Conservation (phyloP, 2,888 invertebrate species). For the Falcaria lacertinaria region DNA sequence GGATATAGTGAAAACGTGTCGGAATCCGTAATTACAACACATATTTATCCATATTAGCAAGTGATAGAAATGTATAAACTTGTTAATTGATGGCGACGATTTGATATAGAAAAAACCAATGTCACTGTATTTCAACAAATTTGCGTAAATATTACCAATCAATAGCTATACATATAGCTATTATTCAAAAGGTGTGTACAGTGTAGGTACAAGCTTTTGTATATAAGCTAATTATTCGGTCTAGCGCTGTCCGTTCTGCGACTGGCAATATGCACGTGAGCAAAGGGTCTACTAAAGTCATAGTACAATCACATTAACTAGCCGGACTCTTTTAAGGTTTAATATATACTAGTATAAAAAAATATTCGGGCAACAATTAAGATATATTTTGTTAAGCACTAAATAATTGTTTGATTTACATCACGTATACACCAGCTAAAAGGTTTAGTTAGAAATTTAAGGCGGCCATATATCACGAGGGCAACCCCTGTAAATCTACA, state of each 20-base stretch:
- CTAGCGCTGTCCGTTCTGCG: no score
- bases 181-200: no score
- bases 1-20: conserved; percentile 1
- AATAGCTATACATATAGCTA: no score
- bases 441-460: not conserved
- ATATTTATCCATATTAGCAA: not conserved
- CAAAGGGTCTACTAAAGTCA: no score
- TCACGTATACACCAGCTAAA: not conserved
- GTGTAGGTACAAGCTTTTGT: no score
- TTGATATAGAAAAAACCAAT: not conserved
- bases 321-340: no score
- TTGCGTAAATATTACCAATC: no score
- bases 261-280: no score
- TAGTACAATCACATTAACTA: no score
- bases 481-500: not conserved
- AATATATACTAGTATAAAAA: no score
- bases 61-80: not conserved
- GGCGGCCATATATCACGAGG: not conserved
- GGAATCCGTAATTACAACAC: not conserved
- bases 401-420: not conserved
- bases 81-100: not conserved
- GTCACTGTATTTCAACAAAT: not conserved
- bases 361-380: not conserved
- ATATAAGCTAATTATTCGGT: no score
- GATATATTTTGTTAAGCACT: not conserved